Evolutionary conservation across 2,113 vertebrate species (phyloP), one percentile per base, ranked within the genome.

Genomic region (Geococcyx californianus): DNA sequence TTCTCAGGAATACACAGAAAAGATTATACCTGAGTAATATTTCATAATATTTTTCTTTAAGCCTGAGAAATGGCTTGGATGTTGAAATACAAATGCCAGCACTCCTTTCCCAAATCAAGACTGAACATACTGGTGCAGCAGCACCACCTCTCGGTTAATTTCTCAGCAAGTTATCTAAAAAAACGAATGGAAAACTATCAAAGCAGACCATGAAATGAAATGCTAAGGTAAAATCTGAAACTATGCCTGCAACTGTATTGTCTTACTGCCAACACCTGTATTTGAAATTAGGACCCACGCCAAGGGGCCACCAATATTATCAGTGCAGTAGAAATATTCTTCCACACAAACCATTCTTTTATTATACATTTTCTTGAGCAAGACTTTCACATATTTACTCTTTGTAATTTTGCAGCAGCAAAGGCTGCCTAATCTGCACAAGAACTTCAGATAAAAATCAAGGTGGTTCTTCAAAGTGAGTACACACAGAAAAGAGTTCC

Each of bases 121-220:
- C 24, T 7, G 42, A 68, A 82, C 5, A 33, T 34, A 20, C 12
- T 7, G n/a, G 33, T 60, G 85, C 47, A 7, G 67, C 84, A 5
- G 95, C 94, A 94, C 94, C 97, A 97, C 80, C 97, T 97, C 31
- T 55, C 0, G 92, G 84, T n/a, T 69, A 28, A 47, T 63, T 54
- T 62, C 13, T 51, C 58, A 84, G 7, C 28, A 44, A 70, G 54
- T 44, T 59, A 47, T 6, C 26, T 21, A 73, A 91, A 87, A n/a
- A 84, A 56, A 18, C 33, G 80, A 89, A 77, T 0, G 31, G 25
- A 45, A 90, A 87, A 92, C 75, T n/a, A 23, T 31, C 19, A 47
- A 44, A 72, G 47, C 14, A 84, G 38, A 68, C 28, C 28, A 64
- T 36, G 24, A 90, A 77, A 70, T 31, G 3, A 96, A 91, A 78